These are phyloP conservation scores for Amazonetta brasiliensis DNA, from an alignment of 2,797 vertebrate species.

Conservation along the genomic window DNA sequence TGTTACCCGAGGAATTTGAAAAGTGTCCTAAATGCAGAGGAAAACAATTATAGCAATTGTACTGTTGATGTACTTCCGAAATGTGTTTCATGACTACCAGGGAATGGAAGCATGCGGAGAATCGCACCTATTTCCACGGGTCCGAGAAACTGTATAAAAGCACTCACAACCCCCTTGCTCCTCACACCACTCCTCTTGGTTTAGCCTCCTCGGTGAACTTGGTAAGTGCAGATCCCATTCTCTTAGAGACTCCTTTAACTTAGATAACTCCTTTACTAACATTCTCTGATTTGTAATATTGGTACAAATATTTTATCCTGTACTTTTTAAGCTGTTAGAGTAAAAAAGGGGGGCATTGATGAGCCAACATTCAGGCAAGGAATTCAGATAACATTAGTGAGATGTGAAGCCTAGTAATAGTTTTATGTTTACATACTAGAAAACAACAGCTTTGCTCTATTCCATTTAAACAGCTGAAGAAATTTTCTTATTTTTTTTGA, in stretches of 20 bases:
- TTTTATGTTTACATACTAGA: not conserved
- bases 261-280: not conserved
- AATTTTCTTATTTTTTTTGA: not conserved
- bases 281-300: not conserved
- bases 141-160: conserved; percentile 32
- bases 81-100: not conserved
- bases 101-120: not conserved
- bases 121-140: not conserved
- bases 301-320: not conserved
- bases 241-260: not conserved
- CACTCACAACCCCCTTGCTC: rapidly evolving
- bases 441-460: not conserved
- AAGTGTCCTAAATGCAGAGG: not conserved
- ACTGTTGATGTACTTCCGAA: conserved; percentile 9
- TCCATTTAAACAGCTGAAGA: not conserved
- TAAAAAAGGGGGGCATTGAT: not conserved
- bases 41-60: conserved; percentile 55
- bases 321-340: not conserved
- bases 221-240: not conserved
- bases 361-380: not conserved
- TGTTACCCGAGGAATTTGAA: conserved; percentile 11
- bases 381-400: not conserved
- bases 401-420: not conserved
- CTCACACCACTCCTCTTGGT: not conserved
- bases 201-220: not conserved